Evolutionary conservation across 2,113 vertebrate species (phyloP).

Genomic region (Buteo buteo): DNA sequence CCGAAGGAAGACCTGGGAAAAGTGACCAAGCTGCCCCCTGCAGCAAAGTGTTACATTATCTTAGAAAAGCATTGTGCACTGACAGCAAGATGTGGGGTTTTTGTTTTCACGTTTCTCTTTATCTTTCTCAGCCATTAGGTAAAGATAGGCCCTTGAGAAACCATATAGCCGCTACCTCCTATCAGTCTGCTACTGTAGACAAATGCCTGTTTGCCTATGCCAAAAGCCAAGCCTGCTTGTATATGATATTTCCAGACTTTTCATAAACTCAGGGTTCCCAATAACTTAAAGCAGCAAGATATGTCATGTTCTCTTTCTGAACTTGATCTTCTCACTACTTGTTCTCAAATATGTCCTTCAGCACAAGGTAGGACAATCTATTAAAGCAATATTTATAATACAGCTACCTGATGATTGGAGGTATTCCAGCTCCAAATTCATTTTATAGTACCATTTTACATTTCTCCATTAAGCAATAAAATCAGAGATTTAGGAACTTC

Average conservation of each 20-base stretch:
- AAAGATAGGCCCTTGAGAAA: background rate
- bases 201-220: background rate
- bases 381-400: background rate
- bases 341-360: background rate
- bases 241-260: background rate
- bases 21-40: background rate
- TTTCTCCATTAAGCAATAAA: background rate
- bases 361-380: background rate
- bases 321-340: background rate
- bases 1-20: background rate
- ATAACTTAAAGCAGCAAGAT: background rate
- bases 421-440: background rate
- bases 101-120: background rate
- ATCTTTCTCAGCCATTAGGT: background rate
- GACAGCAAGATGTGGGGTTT: background rate
- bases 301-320: background rate
- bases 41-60: background rate
- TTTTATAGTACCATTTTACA: background rate
- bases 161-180: background rate
- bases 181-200: background rate
- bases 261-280: background rate
- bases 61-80: background rate
- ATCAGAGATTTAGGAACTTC: background rate
- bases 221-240: background rate
- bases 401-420: background rate